Conservation (phyloP, 2,113 vertebrate genomes). For the Chlamydotis undulata region DNA sequence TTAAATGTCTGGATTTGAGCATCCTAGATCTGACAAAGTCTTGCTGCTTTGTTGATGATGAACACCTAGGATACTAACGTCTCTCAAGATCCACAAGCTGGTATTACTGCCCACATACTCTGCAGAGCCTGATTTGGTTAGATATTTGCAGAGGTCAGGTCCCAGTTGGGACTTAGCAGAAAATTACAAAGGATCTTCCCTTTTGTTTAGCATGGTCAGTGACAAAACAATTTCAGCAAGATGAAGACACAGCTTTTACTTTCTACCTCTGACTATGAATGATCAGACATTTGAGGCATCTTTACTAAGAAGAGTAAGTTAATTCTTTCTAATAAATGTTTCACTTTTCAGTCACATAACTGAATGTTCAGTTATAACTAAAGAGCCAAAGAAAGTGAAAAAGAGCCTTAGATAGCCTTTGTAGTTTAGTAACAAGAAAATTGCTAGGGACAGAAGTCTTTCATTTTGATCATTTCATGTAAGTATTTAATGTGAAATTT, state of each 20-base stretch:
- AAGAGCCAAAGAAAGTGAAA: not conserved
- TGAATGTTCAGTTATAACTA: not conserved
- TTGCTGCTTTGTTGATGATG: not conserved
- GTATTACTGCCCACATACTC: not conserved
- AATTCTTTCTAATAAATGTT: not conserved
- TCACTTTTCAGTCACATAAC: not conserved
- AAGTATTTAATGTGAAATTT: not conserved
- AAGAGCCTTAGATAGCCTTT: not conserved
- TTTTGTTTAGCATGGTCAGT: not conserved
- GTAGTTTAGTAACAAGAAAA: not conserved
- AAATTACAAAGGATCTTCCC: not conserved
- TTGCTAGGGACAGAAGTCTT: not conserved
- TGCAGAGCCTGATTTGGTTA: not conserved
- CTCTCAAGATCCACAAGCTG: not conserved
- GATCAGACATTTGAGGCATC: not conserved
- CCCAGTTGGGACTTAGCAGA: not conserved
- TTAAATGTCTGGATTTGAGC: not conserved
- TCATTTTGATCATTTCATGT: not conserved
- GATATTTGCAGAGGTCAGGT: not conserved
- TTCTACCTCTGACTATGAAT: not conserved
- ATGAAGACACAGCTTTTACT: not conserved
- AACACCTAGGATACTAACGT: accelerated
- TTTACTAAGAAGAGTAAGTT: not conserved
- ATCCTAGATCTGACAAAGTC: not conserved
- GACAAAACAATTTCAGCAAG: not conserved